Conservation (phyloP, 1,140 invertebrate genomes). For the Microplitis demolitor region DNA sequence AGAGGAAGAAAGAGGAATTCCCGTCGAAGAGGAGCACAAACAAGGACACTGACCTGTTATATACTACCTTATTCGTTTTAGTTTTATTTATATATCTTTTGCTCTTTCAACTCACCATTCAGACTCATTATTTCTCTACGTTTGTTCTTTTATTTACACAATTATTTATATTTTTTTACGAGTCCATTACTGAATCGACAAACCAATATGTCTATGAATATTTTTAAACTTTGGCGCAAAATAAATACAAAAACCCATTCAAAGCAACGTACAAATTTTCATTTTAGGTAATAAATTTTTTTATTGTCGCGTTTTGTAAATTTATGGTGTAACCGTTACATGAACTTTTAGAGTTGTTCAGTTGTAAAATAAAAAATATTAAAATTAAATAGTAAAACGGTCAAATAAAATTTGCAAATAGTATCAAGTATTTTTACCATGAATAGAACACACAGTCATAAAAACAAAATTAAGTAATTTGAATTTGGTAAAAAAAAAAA, state of each 20-base stretch:
- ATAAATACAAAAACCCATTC: background rate
- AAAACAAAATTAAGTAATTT: too few relatives aligned
- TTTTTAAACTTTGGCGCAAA: background rate
- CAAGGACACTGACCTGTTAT: background rate
- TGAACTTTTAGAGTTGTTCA: background rate
- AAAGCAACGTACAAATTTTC: background rate
- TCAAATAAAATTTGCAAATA: too few relatives aligned
- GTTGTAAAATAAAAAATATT: background rate
- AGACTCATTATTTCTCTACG: background rate
- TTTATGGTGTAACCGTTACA: background rate
- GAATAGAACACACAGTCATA: too few relatives aligned
- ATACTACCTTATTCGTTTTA: background rate
- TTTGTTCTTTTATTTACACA: background rate
- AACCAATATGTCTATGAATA: background rate
- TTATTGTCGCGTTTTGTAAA: background rate
- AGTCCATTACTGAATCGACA: background rate
- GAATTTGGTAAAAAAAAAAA: too few relatives aligned
- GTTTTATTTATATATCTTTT: background rate
- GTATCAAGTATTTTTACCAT: too few relatives aligned
- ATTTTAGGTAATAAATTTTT: background rate
- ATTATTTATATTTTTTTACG: background rate
- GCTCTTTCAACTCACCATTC: background rate
- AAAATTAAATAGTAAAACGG: too few relatives aligned
- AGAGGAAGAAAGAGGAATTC: background rate
- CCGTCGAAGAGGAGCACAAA: constrained; percentile 6